These are phyloP conservation scores for Thryonomys swinderianus DNA, from an alignment of 2,113 vertebrate genomes.

Conservation along the genomic window DNA sequence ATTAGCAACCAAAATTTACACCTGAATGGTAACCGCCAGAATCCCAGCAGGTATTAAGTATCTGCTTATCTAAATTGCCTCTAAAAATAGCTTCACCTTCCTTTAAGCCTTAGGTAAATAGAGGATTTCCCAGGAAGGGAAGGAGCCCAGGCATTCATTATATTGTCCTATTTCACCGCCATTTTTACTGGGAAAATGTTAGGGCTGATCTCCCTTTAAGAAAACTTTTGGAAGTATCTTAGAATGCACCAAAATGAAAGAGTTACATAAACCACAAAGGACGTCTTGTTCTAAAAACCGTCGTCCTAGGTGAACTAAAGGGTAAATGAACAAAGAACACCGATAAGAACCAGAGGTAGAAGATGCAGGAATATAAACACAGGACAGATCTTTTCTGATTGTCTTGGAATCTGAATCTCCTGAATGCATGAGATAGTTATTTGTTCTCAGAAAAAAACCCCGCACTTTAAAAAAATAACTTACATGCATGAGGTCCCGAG, in stretches of 20 bases:
- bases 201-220: not conserved
- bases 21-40: conserved; percentile 84
- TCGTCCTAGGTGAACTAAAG: not conserved
- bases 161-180: not conserved
- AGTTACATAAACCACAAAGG: not conserved
- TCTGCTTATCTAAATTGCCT: conserved; percentile 85
- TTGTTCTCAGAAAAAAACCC: conserved; percentile 6
- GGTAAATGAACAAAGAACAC: not conserved
- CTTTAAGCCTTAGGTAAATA: conserved; percentile 83
- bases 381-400: not conserved
- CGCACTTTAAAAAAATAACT: not conserved
- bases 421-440: not conserved
- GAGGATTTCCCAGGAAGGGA: conserved; percentile 80
- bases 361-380: not conserved
- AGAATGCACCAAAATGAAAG: not conserved
- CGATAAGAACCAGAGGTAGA: conserved; percentile 1
- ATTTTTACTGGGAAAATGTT: conserved; percentile 44
- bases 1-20: conserved; percentile 85
- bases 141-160: not conserved
- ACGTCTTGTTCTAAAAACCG: conserved; percentile 9
- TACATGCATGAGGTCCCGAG: too few relatives aligned
- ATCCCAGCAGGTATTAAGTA: conserved; percentile 87
- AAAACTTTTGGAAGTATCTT: conserved; percentile 24
- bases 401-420: conserved; percentile 28
- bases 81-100: conserved; percentile 82